phyloP scores from a whole-genome alignment of 2,113 vertebrate genomes.

The Vulpes ferrilata region DNA sequence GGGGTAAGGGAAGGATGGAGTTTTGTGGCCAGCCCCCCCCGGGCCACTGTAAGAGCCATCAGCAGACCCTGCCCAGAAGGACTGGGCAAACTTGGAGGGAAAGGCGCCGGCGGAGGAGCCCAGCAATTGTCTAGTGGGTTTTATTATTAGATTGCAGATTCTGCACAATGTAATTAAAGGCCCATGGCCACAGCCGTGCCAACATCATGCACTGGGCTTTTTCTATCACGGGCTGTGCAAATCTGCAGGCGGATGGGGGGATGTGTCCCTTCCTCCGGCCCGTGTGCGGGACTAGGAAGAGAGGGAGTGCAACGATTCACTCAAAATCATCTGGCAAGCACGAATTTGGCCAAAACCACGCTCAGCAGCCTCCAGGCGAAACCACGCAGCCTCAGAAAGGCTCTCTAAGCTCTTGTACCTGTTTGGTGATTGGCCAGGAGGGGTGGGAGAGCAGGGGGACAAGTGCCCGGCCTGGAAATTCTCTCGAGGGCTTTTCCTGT shows the following conservation, averaged over 20 bases:
- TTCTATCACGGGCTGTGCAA: not conserved
- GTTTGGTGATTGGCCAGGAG: conserved; percentile 93
- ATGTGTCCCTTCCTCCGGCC: not conserved
- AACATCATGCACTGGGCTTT: not conserved
- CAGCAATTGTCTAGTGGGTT: conserved; percentile 42
- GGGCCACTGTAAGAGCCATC: not conserved
- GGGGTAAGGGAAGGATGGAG: not conserved
- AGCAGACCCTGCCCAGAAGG: not conserved
- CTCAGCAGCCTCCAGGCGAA: not conserved
- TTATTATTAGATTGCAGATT: conserved; percentile 72
- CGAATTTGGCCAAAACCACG: not conserved
- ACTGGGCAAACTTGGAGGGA: not conserved
- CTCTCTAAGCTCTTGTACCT: conserved; percentile 89
- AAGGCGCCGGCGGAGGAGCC: conserved; percentile 44
- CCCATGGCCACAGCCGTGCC: not conserved
- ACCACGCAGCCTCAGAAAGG: conserved; percentile 16
- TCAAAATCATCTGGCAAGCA: not conserved
- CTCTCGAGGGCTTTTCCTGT: conserved; percentile 92
- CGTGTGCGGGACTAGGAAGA: not conserved
- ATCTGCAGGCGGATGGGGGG: not conserved
- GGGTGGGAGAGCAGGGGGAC: conserved; percentile 88
- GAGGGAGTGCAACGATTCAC: not conserved
- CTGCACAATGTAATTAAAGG: conserved; percentile 65
- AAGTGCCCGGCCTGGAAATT: conserved; percentile 87
- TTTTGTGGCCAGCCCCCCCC: not conserved